phyloP scores from a whole-genome alignment of 2,113 vertebrate species.

The Cisticola juncidis region DNA sequence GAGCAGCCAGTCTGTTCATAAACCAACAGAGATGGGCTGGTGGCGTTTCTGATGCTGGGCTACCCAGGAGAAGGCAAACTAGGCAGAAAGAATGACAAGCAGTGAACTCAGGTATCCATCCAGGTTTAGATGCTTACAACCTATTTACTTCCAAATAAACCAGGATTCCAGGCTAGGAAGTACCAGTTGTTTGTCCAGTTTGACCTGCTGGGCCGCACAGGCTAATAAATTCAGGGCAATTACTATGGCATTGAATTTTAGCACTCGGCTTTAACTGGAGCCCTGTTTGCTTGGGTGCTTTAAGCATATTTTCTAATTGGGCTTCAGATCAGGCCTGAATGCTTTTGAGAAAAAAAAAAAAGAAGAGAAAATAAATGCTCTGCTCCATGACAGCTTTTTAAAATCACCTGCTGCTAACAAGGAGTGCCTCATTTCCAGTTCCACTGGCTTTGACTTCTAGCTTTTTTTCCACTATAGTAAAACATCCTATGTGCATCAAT shows the following conservation, averaged over 20 bases:
- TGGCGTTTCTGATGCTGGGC: not conserved
- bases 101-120: not conserved
- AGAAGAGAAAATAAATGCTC: not conserved
- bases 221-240: not conserved
- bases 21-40: not conserved
- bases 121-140: not conserved
- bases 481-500: not conserved
- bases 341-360: not conserved
- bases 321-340: not conserved
- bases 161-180: not conserved
- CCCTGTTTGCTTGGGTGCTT: not conserved
- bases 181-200: not conserved
- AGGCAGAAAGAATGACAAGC: fast-evolving
- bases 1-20: not conserved
- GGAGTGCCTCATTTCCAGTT: not conserved
- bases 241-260: not conserved
- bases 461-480: not conserved
- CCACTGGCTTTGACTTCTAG: not conserved
- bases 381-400: not conserved
- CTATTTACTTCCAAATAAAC: not conserved
- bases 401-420: not conserved
- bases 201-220: not conserved
- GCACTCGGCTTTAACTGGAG: not conserved
- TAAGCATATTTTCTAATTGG: not conserved
- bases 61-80: not conserved